These are phyloP conservation scores for Emydoidea blandingii DNA, from an alignment of 2,797 vertebrate genomes.

Conservation along the genomic window DNA sequence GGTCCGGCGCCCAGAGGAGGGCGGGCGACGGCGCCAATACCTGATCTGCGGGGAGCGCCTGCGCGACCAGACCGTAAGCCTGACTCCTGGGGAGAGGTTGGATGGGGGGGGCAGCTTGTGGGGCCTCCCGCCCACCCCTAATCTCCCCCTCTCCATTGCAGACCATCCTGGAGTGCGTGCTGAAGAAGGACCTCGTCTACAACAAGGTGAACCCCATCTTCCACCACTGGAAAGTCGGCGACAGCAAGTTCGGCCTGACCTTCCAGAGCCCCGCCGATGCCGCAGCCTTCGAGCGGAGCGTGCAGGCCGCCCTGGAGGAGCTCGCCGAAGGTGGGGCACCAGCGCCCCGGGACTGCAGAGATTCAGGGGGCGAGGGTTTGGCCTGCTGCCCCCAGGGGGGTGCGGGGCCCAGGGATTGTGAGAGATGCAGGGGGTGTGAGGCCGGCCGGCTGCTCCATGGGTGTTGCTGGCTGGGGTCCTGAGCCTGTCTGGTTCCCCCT, in stretches of 20 bases:
- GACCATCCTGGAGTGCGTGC: slow-evolving; percentile 91
- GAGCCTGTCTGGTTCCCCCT: no score
- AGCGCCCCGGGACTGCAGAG: no score
- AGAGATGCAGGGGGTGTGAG: no score
- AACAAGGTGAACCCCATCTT: slow-evolving; percentile 97
- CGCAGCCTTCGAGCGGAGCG: slow-evolving; percentile 90
- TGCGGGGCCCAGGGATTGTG: no score
- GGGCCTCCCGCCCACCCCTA: not conserved
- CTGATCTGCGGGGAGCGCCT: slow-evolving; percentile 91
- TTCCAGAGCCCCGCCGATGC: slow-evolving; percentile 95
- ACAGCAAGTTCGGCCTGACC: slow-evolving; percentile 93
- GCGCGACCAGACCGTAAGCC: slow-evolving; percentile 93
- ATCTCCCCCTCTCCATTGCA: slow-evolving; percentile 46
- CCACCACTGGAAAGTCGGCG: slow-evolving; percentile 94
- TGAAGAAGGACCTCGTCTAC: slow-evolving; percentile 91
- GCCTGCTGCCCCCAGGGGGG: no score
- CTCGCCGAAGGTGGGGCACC: slow-evolving; percentile 85
- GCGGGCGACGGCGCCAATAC: slow-evolving; percentile 85
- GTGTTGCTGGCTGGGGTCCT: no score
- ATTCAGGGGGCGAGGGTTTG: not conserved
- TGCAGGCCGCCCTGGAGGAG: slow-evolving; percentile 89
- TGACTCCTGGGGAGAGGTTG: not conserved
- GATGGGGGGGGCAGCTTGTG: no score
- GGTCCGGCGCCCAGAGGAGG: slow-evolving; percentile 86
- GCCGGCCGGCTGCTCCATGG: no score